Percentiles rank a stretch among this genome's conserved stretches.
Conservation (phyloP, 1,140 invertebrate species). For the Cecropterus lyciades region DNA sequence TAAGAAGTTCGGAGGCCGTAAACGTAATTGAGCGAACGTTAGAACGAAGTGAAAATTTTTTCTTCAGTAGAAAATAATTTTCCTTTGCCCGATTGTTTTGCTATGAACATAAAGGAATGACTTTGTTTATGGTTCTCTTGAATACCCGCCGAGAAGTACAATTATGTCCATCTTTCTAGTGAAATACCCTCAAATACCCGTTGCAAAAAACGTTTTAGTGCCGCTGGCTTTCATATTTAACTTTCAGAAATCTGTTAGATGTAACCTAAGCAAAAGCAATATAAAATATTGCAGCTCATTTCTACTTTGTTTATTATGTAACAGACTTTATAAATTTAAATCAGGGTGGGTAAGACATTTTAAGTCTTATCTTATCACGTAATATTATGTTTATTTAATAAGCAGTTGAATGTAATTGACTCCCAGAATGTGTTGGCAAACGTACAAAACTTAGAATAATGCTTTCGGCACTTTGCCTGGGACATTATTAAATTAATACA, state of each 20-base stretch:
- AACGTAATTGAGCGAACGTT: neutral
- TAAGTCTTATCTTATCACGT: too few species aligned
- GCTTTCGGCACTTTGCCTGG: too few species aligned
- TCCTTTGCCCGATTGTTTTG: conserved; percentile 6
- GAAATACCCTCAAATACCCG: neutral
- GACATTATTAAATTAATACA: too few species aligned
- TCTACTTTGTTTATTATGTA: neutral
- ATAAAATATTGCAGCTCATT: neutral
- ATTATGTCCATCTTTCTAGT: conserved; percentile 21
- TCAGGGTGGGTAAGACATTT: too few species aligned
- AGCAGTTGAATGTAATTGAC: too few species aligned
- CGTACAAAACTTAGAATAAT: too few species aligned
- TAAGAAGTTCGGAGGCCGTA: neutral
- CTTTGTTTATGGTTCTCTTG: conserved; percentile 30
- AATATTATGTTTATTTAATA: too few species aligned
- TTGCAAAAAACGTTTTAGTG: conserved; percentile 3
- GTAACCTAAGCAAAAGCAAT: neutral
- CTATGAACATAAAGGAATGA: conserved; percentile 17
- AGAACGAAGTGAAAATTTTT: neutral
- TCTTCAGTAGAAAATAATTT: conserved; percentile 11
- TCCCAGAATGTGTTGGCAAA: too few species aligned
- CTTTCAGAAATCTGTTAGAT: neutral
- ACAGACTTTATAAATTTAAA: neutral
- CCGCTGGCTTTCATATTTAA: neutral
- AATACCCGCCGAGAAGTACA: conserved; percentile 15